Evolutionary conservation across 2,888 invertebrate genomes (phyloP), one percentile per base, ranked within the genome.

Genomic region (Isoperla grammatica): DNA sequence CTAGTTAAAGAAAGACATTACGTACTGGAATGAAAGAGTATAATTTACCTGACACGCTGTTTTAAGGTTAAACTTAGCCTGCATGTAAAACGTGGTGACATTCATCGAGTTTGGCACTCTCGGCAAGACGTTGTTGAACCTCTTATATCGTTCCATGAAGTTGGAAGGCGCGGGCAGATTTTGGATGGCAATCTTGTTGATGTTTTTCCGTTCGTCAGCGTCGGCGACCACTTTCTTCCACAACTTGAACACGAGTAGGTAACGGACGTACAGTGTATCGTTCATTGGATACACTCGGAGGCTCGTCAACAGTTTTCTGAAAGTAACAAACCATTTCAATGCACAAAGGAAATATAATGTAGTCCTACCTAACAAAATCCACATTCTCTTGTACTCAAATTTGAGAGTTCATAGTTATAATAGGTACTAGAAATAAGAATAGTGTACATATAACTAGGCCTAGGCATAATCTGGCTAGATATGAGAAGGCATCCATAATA

Each of bases 231-330:
- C 60, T n/a, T 66, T 65, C 57, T 68, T 68, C 68, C 68, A 69
- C 61, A 67, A 53, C 61, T 69, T 69, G 57, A 67, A 69, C 6
- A 65, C 65, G 9, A 69, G 64, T 23, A 69, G 49, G 50, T 67
- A 69, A 20, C 69, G 57, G 3, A 68, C 65, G 46, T 67, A 69
- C 1, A 67, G 62, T 19, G 64, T 55, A n/a, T 66, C 67, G 49
- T 64, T 59, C 42, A 64, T 48, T 11, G 65, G 56, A 50, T 49
- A 68, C 5, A 62, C 43, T 8, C 69, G 69, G 63, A 71, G 64
- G 57, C 61, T 68, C 61, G 68, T 69, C 55, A 72, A 67, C 63
- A 74, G 65, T 67, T 72, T 74, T 62, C 75, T 74, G 67, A 13
- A 69, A 62, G 67, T 69, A 67, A 69, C 71, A 46, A 71, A 50